Evolutionary conservation across 2,888 invertebrate species (phyloP).

Genomic region (Salpingus planirostris): DNA sequence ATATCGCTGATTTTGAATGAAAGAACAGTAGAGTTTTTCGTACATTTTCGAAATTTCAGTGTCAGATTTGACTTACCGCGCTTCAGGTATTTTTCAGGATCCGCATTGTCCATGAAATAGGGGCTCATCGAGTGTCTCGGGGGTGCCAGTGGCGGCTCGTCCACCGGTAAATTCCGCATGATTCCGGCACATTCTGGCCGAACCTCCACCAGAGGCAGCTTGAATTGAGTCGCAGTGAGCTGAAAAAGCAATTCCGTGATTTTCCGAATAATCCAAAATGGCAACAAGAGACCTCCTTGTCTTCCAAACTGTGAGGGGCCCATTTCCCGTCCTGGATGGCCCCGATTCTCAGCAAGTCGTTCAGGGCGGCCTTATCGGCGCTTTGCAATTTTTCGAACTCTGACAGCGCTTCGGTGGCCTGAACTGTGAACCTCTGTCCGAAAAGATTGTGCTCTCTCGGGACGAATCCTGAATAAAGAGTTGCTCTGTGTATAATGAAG

Average conservation of each 20-base stretch:
- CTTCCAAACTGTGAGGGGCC: slow-evolving; percentile 52
- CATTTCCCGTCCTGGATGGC: slow-evolving; percentile 54
- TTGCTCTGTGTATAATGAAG: too few relatives aligned
- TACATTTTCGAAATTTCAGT: slow-evolving; percentile 26
- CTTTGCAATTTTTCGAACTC: slow-evolving; percentile 59
- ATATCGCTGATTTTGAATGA: slow-evolving; percentile 34
- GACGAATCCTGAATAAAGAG: slow-evolving; percentile 59
- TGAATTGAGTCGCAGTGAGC: slow-evolving; percentile 61
- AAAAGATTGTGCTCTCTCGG: slow-evolving; percentile 57
- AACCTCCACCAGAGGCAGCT: slow-evolving; percentile 58
- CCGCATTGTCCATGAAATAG: slow-evolving; percentile 55
- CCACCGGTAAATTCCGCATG: slow-evolving; percentile 50
- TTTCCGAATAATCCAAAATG: slow-evolving; percentile 22
- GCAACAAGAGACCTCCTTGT: slow-evolving; percentile 43
- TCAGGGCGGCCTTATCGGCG: slow-evolving; percentile 48
- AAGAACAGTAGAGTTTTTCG: slow-evolving; percentile 33
- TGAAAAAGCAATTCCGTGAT: too few relatives aligned
- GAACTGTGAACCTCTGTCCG: slow-evolving; percentile 63
- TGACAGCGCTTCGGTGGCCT: slow-evolving; percentile 63
- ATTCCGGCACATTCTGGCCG: slow-evolving; percentile 60
- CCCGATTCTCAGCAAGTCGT: slow-evolving; percentile 51
- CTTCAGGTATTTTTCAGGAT: slow-evolving; percentile 55
- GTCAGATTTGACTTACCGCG: slow-evolving; percentile 48
- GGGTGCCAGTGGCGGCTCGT: slow-evolving; percentile 52
- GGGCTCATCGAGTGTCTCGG: slow-evolving; percentile 53